Evolutionary conservation across 2,888 invertebrate species (phyloP), one percentile per base, ranked within the genome.

Genomic region (Scaptomyza flava): DNA sequence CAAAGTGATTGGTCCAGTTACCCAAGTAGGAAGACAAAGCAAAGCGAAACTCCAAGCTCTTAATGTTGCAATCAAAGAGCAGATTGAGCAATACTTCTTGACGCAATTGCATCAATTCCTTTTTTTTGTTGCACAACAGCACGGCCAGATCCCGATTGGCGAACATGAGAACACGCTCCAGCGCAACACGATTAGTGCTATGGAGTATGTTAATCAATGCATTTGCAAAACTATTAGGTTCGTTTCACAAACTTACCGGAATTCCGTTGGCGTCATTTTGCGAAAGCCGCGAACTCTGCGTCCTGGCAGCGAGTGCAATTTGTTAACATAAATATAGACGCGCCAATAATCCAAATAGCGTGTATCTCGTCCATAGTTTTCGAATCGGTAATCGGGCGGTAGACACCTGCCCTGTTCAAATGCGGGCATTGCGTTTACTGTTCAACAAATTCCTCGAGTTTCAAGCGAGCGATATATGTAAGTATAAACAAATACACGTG

Each of bases 81-180:
- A 95, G 92, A 34, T 95, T 94, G n/a, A 34, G 34, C 87, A 96
- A 91, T 52, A 98, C 95, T n/a, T 94, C 92, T 59, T 95, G 92
- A 81, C 95, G 89, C 0, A 96, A 94, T 80, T 94, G 94, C 42
- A 94, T 93, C 67, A 95, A 93, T 77, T 94, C 94, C n/a, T 93
- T 93, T 12, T 89, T 81, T 2, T 93, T 91, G 72, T 94, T 94
- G 74, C 94, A 93, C 14, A 97, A 91, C 46, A 92, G 70, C 54
- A 98, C 93, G 81, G 95, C 94, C 17, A 98, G 92, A 92, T 98
- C 98, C 69, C 98, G 93, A 91, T 96, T 96, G 42, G 98, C 93
- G 96, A 98, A 98, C 4, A 96, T 96, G 67, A 96, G 94, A 52
- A 98, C 93, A 2, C 98, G 95, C 89, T 96, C 95, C 67, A 95